Base-by-base conservation (phyloP, 1,140 invertebrate genomes). In the Mycetomoellerius zeteki region DNA sequence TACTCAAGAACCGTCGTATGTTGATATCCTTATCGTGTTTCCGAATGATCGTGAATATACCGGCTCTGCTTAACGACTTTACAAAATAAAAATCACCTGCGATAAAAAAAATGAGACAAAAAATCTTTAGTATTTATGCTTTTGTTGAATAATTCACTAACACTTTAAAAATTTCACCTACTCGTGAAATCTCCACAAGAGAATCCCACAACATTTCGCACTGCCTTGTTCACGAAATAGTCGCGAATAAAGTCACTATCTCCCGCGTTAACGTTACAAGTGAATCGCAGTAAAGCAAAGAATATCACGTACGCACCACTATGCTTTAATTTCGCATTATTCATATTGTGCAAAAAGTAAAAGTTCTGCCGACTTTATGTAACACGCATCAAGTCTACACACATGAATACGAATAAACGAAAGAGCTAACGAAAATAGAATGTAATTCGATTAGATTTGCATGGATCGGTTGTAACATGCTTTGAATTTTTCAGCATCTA, bases 151-250 rank as follows among this genome's bases (percentile, higher is more conserved):
- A 2, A 12, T 43, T 43, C n/a, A 37, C 12, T 52, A 14, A 33
- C 16, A 54, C 16, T 30, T 77, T 8, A 21, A 27, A 21, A 14
- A 0, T 6, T 60, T n/a, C 24, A 76, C 88, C 19, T 76, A 93
- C 93, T 86, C 56, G 65, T 64, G 0, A n/a, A 24, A 58, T 92
- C 73, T 33, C 90, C 88, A n/a, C 93, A 93, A 3, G 92, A 93
- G 33, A 93, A 92, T 86, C 91, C 89, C 6, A 93, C 92, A 0
- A 93, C 88, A 62, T 86, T 86, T 8, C 88, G 65, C n/a, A 92
- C 85, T 24, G 78, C 80, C 52, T 93, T 93, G 10, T 87, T 75
- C 10, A 67, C 21, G 60, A 93, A 93, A 76, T 93, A 93, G 64
- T 92, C 87, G 4, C 86, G 81, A 56, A 93, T 87, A 54, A 93